These are phyloP conservation scores for Avahi laniger DNA, from an alignment of 2,797 vertebrate genomes.

Conservation along the genomic window DNA sequence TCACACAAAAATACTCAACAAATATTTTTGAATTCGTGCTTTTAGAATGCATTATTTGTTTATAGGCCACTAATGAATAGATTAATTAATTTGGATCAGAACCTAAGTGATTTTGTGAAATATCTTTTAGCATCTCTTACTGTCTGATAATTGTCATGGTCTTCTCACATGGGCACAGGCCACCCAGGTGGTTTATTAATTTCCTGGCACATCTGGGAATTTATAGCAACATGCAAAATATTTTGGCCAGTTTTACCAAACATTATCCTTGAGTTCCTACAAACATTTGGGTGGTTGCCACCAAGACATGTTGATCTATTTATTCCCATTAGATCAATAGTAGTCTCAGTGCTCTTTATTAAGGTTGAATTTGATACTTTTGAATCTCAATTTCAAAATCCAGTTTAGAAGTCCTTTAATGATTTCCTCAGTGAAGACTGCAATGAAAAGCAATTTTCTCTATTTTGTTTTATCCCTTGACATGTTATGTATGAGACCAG, in stretches of 20 bases:
- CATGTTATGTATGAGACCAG: background rate
- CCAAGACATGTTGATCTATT: background rate
- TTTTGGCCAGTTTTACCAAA: background rate
- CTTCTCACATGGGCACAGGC: background rate
- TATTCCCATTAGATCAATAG: background rate
- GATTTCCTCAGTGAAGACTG: background rate
- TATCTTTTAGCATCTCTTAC: background rate
- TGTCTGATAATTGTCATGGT: background rate
- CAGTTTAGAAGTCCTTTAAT: background rate
- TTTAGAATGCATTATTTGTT: background rate
- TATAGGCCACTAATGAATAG: background rate
- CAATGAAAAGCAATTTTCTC: background rate
- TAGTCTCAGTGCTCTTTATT: background rate
- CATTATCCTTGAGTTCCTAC: constrained; percentile 13
- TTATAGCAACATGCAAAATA: background rate
- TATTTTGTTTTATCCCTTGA: background rate
- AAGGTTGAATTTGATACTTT: background rate
- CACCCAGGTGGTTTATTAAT: background rate
- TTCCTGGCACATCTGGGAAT: background rate
- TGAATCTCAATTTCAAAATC: background rate
- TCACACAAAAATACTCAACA: background rate
- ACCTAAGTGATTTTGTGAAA: background rate
- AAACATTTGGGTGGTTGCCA: background rate
- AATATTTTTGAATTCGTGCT: background rate
- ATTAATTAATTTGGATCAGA: background rate